These are phyloP conservation scores for Diploptera punctata DNA, from an alignment of 2,888 invertebrate genomes.

Conservation along the genomic window DNA sequence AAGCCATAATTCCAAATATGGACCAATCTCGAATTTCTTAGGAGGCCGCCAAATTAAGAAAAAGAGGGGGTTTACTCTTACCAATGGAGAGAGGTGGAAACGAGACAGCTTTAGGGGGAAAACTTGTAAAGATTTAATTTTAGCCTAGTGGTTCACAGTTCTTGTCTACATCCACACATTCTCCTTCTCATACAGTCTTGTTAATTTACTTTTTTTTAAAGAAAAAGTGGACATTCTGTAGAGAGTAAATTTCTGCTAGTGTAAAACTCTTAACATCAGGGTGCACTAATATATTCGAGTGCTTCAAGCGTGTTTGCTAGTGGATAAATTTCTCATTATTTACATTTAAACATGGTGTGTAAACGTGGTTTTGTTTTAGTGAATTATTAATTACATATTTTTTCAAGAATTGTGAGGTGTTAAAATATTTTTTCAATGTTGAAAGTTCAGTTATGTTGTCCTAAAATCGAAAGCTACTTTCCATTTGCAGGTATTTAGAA, in stretches of 20 bases:
- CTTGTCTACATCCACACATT: neutral
- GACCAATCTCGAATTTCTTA: conserved; percentile 73
- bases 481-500: conserved; percentile 32
- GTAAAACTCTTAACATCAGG: no score
- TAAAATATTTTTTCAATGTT: neutral
- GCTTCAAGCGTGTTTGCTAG: no score
- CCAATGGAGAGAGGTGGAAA: neutral
- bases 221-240: neutral
- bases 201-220: neutral
- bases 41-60: conserved; percentile 65
- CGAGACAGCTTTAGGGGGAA: neutral
- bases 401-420: neutral
- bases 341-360: no score
- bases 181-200: neutral
- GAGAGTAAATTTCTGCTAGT: no score
- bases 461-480: conserved; percentile 21
- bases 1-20: conserved; percentile 62
- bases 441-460: conserved; percentile 31
- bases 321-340: no score
- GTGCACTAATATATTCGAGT: no score
- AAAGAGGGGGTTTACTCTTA: conserved; percentile 32
- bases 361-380: no score
- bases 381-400: neutral
- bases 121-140: conserved; percentile 21
- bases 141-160: conserved; percentile 7